Evolutionary conservation across 1,140 invertebrate genomes (phyloP), one percentile per base, ranked within the genome.

Genomic region (Pemphigus obesinymphae): DNA sequence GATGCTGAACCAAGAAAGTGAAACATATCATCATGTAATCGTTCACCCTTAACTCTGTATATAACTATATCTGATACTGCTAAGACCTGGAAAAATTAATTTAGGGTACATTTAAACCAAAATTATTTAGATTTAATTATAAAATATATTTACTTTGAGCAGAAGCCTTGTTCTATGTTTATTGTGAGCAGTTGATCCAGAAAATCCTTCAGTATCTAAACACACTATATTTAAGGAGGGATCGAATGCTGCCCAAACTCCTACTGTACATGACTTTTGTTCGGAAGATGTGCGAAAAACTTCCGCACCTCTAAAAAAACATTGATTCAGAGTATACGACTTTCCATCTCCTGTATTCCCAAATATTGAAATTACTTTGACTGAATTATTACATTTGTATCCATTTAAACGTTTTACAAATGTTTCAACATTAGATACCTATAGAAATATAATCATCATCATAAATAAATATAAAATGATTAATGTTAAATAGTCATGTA

Each of bases 331-430:
- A 0, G 93, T 94, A 84, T 93, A 89, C 50, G 94, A 95, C 87
- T 96, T 96, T 2, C 94, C 94, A 88, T 95, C 94, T 0, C 94
- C 94, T 2, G 93, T 95, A 85, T 94, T 95, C 1, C 95, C 95
- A 89, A 96, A 94, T 85, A 96, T 94, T 3, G 94, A 94, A 2
- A 96, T 91, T 26, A 96, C 94, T 88, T 95, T 96, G 2, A 95
- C 90, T 85, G 90, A 90, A 0, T 87, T 85, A 26, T 88, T 85
- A 13, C 84, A 86, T 23, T 87, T 85, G 8, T 83, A 83, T 82
- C 89, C 90, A 17, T 87, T 86, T 0, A 91, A 84, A 82, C 87
- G 87, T 23, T 87, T 85, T 15, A 88, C 84, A 84, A 91, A 91
- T 43, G 89, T 84, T 81, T 91, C 89, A 0, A 85, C 86, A 73